Conservation (phyloP, 2,888 invertebrate species). For the Gandaritis pyraliata region DNA sequence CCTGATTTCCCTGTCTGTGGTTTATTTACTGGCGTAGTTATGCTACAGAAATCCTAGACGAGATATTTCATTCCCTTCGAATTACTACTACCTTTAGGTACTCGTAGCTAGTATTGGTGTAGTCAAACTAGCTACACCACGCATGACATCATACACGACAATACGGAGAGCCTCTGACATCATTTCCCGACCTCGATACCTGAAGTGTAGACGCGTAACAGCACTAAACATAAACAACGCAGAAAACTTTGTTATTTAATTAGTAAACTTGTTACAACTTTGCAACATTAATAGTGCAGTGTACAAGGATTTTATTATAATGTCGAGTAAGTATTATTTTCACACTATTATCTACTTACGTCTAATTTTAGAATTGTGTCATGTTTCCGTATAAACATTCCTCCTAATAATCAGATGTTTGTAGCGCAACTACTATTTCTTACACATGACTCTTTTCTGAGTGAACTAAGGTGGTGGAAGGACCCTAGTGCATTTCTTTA, state of each 20-base stretch:
- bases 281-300: neutral
- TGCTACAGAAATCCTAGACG: too few species aligned
- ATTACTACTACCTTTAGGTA: too few species aligned
- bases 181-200: conserved; percentile 27
- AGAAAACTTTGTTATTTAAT: neutral
- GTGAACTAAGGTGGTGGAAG: neutral
- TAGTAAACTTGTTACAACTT: neutral
- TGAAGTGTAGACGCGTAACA: conserved; percentile 12
- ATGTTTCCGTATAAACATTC: conserved; percentile 14
- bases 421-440: neutral
- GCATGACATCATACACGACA: conserved; percentile 28
- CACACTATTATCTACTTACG: neutral
- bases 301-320: conserved; percentile 3
- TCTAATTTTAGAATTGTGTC: conserved; percentile 13
- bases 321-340: conserved; percentile 25
- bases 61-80: too few species aligned
- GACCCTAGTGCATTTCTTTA: too few species aligned
- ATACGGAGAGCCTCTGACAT: conserved; percentile 27
- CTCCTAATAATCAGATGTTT: neutral
- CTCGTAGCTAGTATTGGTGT: neutral
- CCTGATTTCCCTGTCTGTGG: too few species aligned
- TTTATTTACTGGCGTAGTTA: too few species aligned
- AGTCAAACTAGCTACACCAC: conserved; percentile 1
- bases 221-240: conserved; percentile 3
- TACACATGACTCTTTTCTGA: neutral